Base-by-base conservation (phyloP, 1,140 invertebrate species). In the Drosophila biarmipes region DNA sequence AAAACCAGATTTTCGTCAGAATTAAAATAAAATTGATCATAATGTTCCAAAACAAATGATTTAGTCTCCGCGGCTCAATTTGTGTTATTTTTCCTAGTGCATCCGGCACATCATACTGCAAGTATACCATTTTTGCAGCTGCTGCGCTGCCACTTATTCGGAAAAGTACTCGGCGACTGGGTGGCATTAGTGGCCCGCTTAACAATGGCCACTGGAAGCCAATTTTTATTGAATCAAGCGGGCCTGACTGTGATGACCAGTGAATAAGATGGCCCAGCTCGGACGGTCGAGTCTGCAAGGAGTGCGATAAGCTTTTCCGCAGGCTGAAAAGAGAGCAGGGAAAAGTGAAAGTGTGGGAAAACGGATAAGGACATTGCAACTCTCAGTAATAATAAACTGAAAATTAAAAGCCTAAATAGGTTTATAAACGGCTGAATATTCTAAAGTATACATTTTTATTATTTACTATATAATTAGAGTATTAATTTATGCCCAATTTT, bases 191-290 rank as follows among this genome's bases (percentile, higher is more conserved):
- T 87, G 78, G 67, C 67, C 67, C 62, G 51, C 59, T 74, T 64
- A 86, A 85, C 81, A 85, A 85, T 81, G 78, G 49, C 59, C 62
- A 58, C 31, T 46, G 56, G 58, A 81, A 80, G 78, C 67, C 82
- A 86, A 74, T 84, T 85, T 87, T 80, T 87, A 85, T 87, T 78
- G 81, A 77, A 86, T 55, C 59, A 66, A 66, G 46, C 37, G 8
- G 11, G 52, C 42, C 53, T 21, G 59, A 34, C 53, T 40, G 21
- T 42, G 52, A 52, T 55, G 51, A 63, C 58, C 71, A 42, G 43
- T 56, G 71, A 74, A 56, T 74, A 37, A 66, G 59, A 54, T 24
- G 69, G 24, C 42, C 35, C 35, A 34, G 24, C 24, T 2, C 14
- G 40, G 29, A 24, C 21, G 27, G n/a, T 61, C 55, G 19, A 63